Conservation (phyloP, 2,113 vertebrate species). For the Oxygymnocypris stewartii region DNA sequence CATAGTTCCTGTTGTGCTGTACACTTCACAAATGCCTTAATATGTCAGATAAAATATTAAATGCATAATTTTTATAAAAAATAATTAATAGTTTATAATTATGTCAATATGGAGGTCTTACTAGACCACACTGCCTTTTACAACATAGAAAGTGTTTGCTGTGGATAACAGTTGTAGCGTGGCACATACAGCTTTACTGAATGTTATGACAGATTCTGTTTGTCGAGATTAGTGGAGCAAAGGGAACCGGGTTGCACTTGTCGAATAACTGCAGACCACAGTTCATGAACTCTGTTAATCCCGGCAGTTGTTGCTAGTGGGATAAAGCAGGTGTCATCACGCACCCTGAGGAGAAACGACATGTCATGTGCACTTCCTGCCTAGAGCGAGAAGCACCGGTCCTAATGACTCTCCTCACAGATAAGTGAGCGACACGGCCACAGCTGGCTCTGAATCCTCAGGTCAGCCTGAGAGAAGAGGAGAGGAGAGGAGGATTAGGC, state of each 20-base stretch:
- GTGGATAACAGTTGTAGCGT: not conserved
- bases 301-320: conserved; percentile 35
- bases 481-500: conserved; percentile 27
- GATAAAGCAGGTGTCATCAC: conserved; percentile 42
- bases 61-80: not conserved
- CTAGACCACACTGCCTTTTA: not conserved
- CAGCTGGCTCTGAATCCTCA: conserved; percentile 28
- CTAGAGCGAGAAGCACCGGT: not conserved
- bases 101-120: not conserved
- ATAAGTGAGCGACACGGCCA: not conserved
- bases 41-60: not conserved
- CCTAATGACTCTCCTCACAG: conserved; percentile 6
- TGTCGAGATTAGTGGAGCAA: conserved; percentile 32
- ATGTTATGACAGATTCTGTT: conserved; percentile 27
- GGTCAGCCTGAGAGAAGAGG: conserved; percentile 45
- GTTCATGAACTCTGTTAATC: conserved; percentile 10
- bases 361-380: not conserved
- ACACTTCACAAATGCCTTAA: not conserved
- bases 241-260: conserved; percentile 11
- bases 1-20: not conserved
- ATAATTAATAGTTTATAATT: not conserved
- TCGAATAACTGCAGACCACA: not conserved
- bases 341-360: conserved; percentile 29
- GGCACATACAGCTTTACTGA: not conserved
- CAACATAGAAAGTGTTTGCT: not conserved